Evolutionary conservation across 30 jellyfish, hydroid and myxozoan genomes (phyloP).

Genomic region (Sanderia malayensis): DNA sequence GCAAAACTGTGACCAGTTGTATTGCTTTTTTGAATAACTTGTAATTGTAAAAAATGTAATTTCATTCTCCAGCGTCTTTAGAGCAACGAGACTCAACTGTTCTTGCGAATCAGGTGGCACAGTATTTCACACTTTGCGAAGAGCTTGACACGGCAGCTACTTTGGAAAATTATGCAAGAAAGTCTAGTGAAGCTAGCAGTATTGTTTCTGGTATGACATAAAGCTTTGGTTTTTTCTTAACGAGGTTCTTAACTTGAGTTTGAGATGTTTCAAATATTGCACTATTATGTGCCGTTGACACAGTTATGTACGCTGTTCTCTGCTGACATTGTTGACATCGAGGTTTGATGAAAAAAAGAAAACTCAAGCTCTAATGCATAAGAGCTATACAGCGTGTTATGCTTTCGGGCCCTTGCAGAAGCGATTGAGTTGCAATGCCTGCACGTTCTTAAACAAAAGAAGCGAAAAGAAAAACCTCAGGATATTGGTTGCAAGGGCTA

Average conservation of each 20-base stretch:
- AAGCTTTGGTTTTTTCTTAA: neutral
- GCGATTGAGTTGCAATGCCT: neutral
- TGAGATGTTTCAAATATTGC: neutral
- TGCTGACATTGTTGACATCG: neutral
- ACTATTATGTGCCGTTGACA: neutral
- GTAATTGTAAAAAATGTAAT: neutral
- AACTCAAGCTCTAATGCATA: neutral
- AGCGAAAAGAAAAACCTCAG: neutral
- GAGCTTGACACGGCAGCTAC: constrained; percentile 2
- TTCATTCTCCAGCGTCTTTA: neutral
- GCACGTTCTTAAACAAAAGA: neutral
- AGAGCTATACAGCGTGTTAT: neutral
- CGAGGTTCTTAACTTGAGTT: neutral
- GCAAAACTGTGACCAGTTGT: constrained; percentile 1
- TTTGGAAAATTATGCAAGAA: neutral
- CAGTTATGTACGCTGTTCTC: neutral
- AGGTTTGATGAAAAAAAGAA: neutral
- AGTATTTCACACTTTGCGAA: neutral
- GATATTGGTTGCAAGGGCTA: neutral
- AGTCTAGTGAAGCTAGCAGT: neutral
- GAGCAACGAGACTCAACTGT: constrained; percentile 1
- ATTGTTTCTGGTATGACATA: neutral
- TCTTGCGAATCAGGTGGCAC: constrained; percentile 1
- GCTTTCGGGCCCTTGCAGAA: constrained; percentile 1
- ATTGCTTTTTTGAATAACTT: neutral